Evolutionary conservation across 1,140 invertebrate species (phyloP).

Genomic region (Drosophila athabasca): DNA sequence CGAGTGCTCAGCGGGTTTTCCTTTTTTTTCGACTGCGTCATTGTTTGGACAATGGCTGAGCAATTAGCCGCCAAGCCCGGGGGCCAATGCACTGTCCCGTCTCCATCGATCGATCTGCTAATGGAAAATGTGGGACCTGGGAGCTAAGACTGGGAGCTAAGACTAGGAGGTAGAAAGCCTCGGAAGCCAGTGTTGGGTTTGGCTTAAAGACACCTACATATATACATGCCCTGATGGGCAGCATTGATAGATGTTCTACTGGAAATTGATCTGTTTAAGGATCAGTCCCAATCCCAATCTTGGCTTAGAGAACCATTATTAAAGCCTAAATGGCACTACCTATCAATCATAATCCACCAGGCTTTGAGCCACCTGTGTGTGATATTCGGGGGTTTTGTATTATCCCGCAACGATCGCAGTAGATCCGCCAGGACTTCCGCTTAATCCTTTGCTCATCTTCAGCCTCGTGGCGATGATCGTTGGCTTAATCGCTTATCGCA

Average conservation of each 20-base stretch:
- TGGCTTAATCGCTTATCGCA: slow-evolving; percentile 47
- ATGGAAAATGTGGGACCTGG: background rate
- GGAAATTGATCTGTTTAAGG: background rate
- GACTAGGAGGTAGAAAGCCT: background rate
- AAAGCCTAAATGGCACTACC: too few relatives aligned
- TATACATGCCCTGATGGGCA: too few relatives aligned
- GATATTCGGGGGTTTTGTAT: too few relatives aligned
- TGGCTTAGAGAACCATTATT: too few relatives aligned
- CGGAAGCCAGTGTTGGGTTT: background rate
- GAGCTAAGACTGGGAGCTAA: too few relatives aligned
- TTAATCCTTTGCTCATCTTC: slow-evolving; percentile 27
- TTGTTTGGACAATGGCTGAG: slow-evolving; percentile 75
- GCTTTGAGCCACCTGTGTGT: too few relatives aligned
- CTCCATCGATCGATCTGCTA: background rate
- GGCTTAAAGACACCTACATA: too few relatives aligned
- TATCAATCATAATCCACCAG: too few relatives aligned
- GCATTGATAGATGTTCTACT: background rate
- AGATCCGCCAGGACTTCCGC: too few relatives aligned
- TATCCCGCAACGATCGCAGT: too few relatives aligned
- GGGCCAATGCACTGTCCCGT: slow-evolving; percentile 41
- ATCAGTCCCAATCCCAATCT: too few relatives aligned
- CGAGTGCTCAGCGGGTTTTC: slow-evolving; percentile 54
- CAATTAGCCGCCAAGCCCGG: slow-evolving; percentile 54
- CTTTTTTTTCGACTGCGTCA: slow-evolving; percentile 52
- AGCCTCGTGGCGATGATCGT: slow-evolving; percentile 26